Conservation (phyloP, 1,140 invertebrate species). For the Gyrodactylus bullatarudis region DNA sequence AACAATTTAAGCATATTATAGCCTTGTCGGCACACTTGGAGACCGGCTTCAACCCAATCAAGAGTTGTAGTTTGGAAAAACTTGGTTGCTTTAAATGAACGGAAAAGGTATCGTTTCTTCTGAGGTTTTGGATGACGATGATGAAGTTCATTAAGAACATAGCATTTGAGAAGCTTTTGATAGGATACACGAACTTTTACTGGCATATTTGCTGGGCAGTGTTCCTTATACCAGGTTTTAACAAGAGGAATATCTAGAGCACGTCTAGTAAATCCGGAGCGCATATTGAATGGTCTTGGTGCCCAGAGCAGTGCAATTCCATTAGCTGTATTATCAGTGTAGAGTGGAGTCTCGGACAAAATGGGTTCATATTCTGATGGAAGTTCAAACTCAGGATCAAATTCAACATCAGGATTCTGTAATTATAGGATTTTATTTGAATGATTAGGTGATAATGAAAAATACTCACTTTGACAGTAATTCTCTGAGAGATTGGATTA, state of each 20-base stretch:
- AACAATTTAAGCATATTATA: conserved; percentile 98
- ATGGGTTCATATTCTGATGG: conserved; percentile 61
- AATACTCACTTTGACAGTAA: conserved; percentile 33
- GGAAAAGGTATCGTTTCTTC: conserved; percentile 82
- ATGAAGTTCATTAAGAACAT: conserved; percentile 79
- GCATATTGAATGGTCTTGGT: conserved; percentile 71
- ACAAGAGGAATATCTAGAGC: conserved; percentile 85
- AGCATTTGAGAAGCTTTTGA: conserved; percentile 90
- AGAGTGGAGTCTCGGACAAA: conserved; percentile 63
- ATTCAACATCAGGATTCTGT: background rate
- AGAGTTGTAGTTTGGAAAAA: conserved; percentile 97
- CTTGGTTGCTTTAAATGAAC: conserved; percentile 95
- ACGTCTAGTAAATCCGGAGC: conserved; percentile 43
- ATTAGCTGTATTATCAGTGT: conserved; percentile 92
- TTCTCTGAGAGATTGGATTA: conserved; percentile 82
- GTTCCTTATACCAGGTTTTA: conserved; percentile 72
- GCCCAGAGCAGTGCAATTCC: conserved; percentile 94
- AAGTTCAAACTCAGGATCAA: conserved; percentile 52
- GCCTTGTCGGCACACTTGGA: conserved; percentile 77
- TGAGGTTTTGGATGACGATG: conserved; percentile 85
- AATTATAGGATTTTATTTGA: background rate
- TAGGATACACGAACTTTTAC: conserved; percentile 97
- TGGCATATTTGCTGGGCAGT: conserved; percentile 83
- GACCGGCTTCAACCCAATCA: conserved; percentile 60
- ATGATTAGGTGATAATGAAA: background rate